phyloP scores from a whole-genome alignment of 2,797 vertebrate species.

The Peromyscus nudipes region DNA sequence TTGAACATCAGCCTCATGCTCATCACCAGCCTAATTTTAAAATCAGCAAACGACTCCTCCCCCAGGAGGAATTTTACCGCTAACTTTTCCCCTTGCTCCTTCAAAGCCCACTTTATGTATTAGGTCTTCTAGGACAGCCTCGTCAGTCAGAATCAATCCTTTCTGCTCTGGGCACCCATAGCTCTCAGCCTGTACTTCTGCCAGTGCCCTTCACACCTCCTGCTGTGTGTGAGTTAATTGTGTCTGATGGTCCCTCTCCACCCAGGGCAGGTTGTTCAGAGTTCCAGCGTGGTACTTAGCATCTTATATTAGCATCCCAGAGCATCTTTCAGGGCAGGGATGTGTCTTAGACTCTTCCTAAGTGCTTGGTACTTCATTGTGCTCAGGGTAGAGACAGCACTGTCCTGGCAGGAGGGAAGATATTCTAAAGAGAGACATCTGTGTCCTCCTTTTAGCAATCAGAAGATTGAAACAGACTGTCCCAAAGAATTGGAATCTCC shows the following conservation, averaged over 20 bases:
- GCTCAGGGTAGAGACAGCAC: neutral
- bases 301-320: neutral
- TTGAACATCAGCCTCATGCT: neutral
- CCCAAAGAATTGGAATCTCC: neutral
- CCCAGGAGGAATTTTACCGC: neutral
- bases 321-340: neutral
- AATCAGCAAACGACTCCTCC: neutral
- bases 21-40: neutral
- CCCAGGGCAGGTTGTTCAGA: constrained; percentile 18
- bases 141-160: neutral
- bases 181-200: neutral
- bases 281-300: neutral
- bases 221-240: neutral
- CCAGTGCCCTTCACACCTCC: neutral
- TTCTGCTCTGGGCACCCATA: neutral
- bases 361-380: neutral
- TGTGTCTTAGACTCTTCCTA: neutral
- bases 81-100: neutral
- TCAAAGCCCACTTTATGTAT: neutral
- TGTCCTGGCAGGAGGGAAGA: neutral
- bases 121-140: neutral
- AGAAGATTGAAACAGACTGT: neutral
- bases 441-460: neutral
- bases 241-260: neutral
- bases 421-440: neutral